A percentile compares a stretch with the other conserved stretches of the same genome.
Conservation (phyloP, 2,888 invertebrate species). For the Alsophila aescularia region DNA sequence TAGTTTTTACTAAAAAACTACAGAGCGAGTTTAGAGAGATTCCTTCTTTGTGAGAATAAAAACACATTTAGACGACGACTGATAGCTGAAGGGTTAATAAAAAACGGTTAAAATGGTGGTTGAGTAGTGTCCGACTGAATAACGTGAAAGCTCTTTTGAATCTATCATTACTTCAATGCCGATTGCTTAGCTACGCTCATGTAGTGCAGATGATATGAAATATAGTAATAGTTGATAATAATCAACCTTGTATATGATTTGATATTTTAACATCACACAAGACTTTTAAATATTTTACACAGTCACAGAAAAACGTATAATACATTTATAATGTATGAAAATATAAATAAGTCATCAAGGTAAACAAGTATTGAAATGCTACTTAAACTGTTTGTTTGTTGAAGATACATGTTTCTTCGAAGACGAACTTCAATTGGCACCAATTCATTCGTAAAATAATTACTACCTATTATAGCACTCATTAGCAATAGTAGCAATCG, state of each 20-base stretch:
- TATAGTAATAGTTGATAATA: not conserved
- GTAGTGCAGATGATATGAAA: not conserved
- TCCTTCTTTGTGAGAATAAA: slow-evolving; percentile 44
- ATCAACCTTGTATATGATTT: not conserved
- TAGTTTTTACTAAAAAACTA: slow-evolving; percentile 12
- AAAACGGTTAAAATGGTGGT: slow-evolving; percentile 53
- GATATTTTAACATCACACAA: not conserved
- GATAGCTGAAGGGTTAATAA: slow-evolving; percentile 50
- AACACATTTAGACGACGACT: slow-evolving; percentile 40
- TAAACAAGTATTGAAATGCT: no score
- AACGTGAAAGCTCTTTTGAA: slow-evolving; percentile 21
- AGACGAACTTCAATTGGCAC: no score
- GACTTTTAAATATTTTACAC: not conserved
- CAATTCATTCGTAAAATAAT: no score
- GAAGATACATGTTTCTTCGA: no score
- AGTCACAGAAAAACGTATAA: no score
- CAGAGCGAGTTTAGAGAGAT: slow-evolving; percentile 36
- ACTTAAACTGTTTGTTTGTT: no score
- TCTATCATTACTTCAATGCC: slow-evolving; percentile 39
- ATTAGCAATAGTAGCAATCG: no score
- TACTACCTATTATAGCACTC: no score
- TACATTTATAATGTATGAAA: no score
- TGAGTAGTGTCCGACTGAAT: slow-evolving; percentile 45
- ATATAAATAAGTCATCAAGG: no score
- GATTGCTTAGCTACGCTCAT: not conserved